Conservation (phyloP, 2,113 vertebrate genomes). For the Nipponia nippon region DNA sequence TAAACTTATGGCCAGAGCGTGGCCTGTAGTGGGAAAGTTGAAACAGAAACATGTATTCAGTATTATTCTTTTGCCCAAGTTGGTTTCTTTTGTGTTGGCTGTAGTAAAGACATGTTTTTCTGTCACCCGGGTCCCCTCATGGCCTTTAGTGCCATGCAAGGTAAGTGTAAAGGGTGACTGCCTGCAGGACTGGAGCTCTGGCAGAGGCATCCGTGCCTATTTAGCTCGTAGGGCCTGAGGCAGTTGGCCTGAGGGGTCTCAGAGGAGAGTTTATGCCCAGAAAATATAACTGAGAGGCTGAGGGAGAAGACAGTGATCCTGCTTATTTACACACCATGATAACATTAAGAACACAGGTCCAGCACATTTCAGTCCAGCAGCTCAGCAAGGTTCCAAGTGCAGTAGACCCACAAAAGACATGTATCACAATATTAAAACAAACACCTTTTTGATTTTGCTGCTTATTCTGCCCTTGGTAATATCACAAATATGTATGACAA, state of each 20-base stretch:
- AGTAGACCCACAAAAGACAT: not conserved
- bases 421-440: not conserved
- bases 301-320: not conserved
- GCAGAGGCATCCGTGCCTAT: not conserved
- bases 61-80: not conserved
- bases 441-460: not conserved
- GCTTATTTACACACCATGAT: not conserved
- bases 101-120: not conserved
- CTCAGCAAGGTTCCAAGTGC: not conserved
- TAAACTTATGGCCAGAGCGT: not conserved
- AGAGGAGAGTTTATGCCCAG: not conserved
- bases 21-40: not conserved
- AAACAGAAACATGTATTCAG: not conserved
- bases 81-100: not conserved
- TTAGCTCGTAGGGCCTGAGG: not conserved
- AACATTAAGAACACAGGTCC: not conserved
- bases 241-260: not conserved
- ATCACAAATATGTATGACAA: not conserved
- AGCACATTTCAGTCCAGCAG: not conserved
- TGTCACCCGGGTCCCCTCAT: not conserved
- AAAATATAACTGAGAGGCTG: not conserved
- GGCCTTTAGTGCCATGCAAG: not conserved
- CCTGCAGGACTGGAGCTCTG: not conserved
- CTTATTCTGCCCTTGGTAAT: not conserved
- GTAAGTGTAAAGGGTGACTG: not conserved